These are phyloP conservation scores for Ernsta delagoae DNA, from an alignment of 2,888 invertebrate genomes.

Conservation along the genomic window DNA sequence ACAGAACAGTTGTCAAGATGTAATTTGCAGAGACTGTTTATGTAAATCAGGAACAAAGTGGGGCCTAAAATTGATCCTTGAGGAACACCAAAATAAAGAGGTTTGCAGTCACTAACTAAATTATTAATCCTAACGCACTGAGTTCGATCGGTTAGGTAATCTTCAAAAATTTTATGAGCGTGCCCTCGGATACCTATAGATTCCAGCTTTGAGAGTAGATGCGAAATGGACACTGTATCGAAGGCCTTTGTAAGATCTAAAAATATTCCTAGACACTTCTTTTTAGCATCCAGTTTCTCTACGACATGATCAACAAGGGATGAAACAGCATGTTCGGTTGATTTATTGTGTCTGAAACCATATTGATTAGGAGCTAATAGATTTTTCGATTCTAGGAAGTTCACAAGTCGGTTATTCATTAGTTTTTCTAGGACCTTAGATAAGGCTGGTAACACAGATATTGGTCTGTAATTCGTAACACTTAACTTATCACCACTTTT, in stretches of 20 bases:
- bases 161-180: background rate
- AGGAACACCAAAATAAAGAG: constrained; percentile 9
- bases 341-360: constrained; percentile 30
- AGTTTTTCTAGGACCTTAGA: constrained; percentile 39
- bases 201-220: constrained; percentile 7
- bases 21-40: constrained; percentile 14
- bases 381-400: constrained; percentile 20
- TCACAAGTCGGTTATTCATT: constrained; percentile 36
- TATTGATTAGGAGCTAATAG: constrained; percentile 24
- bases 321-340: constrained; percentile 28
- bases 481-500: constrained; percentile 33
- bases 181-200: constrained; percentile 6
- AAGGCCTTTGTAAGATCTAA: constrained; percentile 38
- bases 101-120: constrained; percentile 5
- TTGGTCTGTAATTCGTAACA: constrained; percentile 37
- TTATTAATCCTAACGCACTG: constrained; percentile 19
- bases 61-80: constrained; percentile 15
- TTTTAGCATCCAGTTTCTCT: constrained; percentile 28
- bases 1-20: background rate
- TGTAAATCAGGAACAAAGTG: constrained; percentile 11
- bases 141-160: background rate
- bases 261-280: constrained; percentile 32
- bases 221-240: constrained; percentile 34
- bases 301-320: constrained; percentile 19
- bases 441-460: constrained; percentile 30